Conservation (phyloP, 1,140 invertebrate genomes). For the Brachionus sp. region DNA sequence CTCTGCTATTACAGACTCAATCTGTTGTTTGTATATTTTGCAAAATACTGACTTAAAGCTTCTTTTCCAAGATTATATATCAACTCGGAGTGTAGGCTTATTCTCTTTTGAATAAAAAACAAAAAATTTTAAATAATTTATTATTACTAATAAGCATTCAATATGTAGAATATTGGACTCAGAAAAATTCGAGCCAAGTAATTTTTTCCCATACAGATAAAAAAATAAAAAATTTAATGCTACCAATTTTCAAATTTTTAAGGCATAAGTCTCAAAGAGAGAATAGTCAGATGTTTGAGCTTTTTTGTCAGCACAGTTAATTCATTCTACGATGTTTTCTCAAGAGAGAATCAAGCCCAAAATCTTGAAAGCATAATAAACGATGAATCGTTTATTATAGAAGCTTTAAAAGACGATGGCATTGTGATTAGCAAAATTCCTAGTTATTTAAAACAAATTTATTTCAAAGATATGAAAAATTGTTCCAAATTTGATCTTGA, state of each 20-base stretch:
- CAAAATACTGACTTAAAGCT: constrained; percentile 8
- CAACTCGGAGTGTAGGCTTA: constrained; percentile 15
- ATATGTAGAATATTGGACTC: neutral
- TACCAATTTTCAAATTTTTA: neutral
- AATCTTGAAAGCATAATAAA: constrained; percentile 3
- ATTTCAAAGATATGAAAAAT: neutral
- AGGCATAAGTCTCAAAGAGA: neutral
- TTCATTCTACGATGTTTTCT: neutral
- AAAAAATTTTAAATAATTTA: neutral
- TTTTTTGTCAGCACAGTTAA: neutral
- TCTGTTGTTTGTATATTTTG: neutral
- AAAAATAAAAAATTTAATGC: neutral
- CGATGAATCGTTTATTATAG: neutral
- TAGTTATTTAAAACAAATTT: neutral
- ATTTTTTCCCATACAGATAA: neutral
- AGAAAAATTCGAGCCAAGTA: constrained; percentile 23
- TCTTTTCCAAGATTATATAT: constrained; percentile 18
- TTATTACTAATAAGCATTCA: neutral
- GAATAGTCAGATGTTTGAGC: neutral
- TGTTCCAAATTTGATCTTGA: constrained; percentile 12
- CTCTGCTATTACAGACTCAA: neutral
- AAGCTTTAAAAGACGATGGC: constrained; percentile 44
- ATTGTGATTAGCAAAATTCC: constrained; percentile 23
- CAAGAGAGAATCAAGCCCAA: neutral
- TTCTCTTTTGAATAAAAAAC: neutral